Base-by-base conservation (phyloP, 1,140 invertebrate genomes). In the Heliconius hermathena region DNA sequence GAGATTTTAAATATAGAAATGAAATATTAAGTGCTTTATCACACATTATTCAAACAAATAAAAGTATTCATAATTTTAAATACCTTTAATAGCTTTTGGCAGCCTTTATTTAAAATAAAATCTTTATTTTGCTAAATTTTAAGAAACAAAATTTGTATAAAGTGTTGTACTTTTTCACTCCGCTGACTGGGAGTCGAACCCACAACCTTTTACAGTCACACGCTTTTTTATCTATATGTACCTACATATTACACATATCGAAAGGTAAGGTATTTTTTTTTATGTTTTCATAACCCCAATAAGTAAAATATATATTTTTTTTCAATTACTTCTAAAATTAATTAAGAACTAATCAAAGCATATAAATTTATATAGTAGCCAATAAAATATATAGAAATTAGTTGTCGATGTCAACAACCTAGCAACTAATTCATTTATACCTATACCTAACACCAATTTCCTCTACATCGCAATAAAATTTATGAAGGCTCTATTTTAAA, bases 401-500 rank as follows among this genome's bases (percentile, higher is more conserved):
- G 54, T 75, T 54, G 71, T 76, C 74, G 75, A 80, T 77, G 79
- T 80, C 79, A 80, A 77, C 71, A 80, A 80, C 79, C 79, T 77
- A 77, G 71, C 75, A 77, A 77, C 76, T 54, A 33, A 77, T 26
- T 71, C 76, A 26, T 60, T 60, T 60, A 60, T 60, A 60, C n/a
- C 57, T 60, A 60, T 60, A 60, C 57, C 57, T 60, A 60, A 60
- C n/a, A 52, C 76, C 73, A 75, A 79, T 75, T 70, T 71, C 73
- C 73, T 74, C 73, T 74, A 73, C 84, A 80, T 86, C 84, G 88
- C 86, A 88, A 89, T 90, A 89, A 91, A 91, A 89, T 93, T 91
- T 90, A 91, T 90, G 82, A 85, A 84, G 88, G 85, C 85, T 89
- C 85, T 89, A 90, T 90, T 93, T 91, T 91, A 86, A 85, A 89